Evolutionary conservation across 53 echinoderm and acorn worm species (phyloP).

Genomic region (Henricia sp.): DNA sequence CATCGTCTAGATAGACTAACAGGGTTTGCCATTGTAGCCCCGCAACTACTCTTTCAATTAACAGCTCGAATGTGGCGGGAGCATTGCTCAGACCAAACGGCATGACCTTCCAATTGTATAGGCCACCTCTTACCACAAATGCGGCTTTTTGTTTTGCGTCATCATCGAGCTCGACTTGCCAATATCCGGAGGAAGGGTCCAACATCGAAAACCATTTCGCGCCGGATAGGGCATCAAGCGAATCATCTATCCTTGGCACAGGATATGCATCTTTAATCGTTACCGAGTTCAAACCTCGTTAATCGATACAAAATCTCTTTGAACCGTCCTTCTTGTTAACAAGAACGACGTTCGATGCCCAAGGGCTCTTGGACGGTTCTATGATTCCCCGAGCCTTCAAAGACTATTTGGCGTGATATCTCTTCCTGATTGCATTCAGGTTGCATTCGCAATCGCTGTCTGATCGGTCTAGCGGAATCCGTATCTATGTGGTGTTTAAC

Average conservation of each 20-base stretch:
- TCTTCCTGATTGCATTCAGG: slow-evolving; percentile 52
- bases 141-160: slow-evolving; percentile 62
- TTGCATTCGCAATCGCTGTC: slow-evolving; percentile 49
- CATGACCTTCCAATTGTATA: slow-evolving; percentile 61
- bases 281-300: slow-evolving; percentile 57
- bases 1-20: slow-evolving; percentile 38
- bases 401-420: slow-evolving; percentile 39
- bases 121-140: slow-evolving; percentile 62
- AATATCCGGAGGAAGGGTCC: slow-evolving; percentile 54
- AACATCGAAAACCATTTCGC: slow-evolving; percentile 72
- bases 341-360: slow-evolving; percentile 62
- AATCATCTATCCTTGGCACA: slow-evolving; percentile 58
- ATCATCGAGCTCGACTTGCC: slow-evolving; percentile 66
- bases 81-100: slow-evolving; percentile 64
- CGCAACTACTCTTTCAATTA: slow-evolving; percentile 61
- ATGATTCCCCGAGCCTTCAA: slow-evolving; percentile 34
- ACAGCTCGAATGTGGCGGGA: slow-evolving; percentile 60
- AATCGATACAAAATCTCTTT: slow-evolving; percentile 66
- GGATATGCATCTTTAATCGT: slow-evolving; percentile 71
- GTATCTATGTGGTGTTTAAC: slow-evolving; percentile 63
- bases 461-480: slow-evolving; percentile 33
- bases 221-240: slow-evolving; percentile 59
- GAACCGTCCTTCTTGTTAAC: slow-evolving; percentile 66
- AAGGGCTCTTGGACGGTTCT: slow-evolving; percentile 65
- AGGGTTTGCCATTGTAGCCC: slow-evolving; percentile 61